phyloP scores from a whole-genome alignment of 2,113 vertebrate species.

The Syngnathus floridae region DNA sequence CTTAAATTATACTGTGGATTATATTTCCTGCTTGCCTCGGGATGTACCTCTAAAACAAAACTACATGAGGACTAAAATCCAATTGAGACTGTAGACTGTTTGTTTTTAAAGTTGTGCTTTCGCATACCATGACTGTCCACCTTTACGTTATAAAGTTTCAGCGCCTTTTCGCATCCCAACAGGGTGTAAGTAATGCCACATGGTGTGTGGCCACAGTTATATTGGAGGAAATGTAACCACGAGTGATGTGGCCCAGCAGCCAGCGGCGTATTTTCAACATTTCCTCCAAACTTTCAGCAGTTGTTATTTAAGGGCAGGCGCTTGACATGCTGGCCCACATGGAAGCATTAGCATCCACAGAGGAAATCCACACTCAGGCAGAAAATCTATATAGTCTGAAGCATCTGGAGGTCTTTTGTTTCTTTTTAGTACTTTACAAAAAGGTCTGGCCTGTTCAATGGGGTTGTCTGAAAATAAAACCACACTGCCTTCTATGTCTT shows the following conservation, averaged over 20 bases:
- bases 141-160: constrained; percentile 34
- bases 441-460: constrained; percentile 9
- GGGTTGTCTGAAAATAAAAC: background rate
- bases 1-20: constrained; percentile 42
- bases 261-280: constrained; percentile 57
- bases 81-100: background rate
- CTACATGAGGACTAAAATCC: constrained; percentile 1
- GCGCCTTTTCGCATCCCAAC: constrained; percentile 18
- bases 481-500: background rate
- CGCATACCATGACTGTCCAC: constrained; percentile 19
- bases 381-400: constrained; percentile 24
- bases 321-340: constrained; percentile 48
- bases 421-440: constrained; percentile 11
- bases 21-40: constrained; percentile 27
- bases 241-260: constrained; percentile 36
- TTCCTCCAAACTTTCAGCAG: constrained; percentile 49
- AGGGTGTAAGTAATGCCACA: constrained; percentile 32
- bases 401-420: constrained; percentile 42
- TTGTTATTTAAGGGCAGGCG: constrained; percentile 53
- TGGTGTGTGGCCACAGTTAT: constrained; percentile 15
- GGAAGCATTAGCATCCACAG: constrained; percentile 43
- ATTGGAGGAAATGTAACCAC: constrained; percentile 48
- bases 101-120: background rate
- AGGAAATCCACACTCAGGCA: constrained; percentile 56
- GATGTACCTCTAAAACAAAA: constrained; percentile 18